These are phyloP conservation scores for Hypotaenidia okinawae DNA, from an alignment of 2,797 vertebrate genomes.

Conservation along the genomic window DNA sequence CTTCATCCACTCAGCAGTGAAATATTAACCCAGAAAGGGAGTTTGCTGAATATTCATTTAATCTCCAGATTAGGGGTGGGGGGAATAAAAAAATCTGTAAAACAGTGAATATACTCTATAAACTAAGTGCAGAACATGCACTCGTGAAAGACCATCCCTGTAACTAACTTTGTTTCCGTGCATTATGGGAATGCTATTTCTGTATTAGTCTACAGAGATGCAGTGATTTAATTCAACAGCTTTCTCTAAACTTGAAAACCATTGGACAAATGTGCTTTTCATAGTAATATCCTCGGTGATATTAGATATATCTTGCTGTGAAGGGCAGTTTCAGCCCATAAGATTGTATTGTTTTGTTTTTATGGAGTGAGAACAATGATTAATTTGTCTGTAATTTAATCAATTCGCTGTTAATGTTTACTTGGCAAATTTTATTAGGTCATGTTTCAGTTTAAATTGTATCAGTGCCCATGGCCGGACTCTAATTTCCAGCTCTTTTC, in stretches of 20 bases:
- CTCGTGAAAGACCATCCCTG: neutral
- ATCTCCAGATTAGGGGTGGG: neutral
- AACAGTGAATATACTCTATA: neutral
- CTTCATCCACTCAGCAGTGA: neutral
- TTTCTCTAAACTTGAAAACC: neutral
- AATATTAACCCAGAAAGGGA: constrained; percentile 8
- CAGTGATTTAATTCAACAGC: neutral
- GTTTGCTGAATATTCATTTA: neutral
- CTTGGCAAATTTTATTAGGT: constrained; percentile 18
- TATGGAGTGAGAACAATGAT: neutral
- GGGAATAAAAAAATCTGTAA: neutral
- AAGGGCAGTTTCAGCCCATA: neutral
- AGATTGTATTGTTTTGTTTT: neutral
- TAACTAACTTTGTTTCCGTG: neutral
- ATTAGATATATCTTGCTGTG: neutral
- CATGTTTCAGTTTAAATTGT: constrained; percentile 23
- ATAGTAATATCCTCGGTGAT: constrained; percentile 14
- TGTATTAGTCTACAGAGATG: neutral
- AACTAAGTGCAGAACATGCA: neutral
- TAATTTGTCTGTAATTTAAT: constrained; percentile 45
- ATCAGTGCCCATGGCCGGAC: neutral
- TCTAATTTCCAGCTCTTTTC: constrained; percentile 10
- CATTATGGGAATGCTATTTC: neutral
- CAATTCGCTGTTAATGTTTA: constrained; percentile 7
- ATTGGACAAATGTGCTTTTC: neutral